These are phyloP conservation scores for Boloria selene DNA, from an alignment of 2,888 invertebrate species.

Conservation along the genomic window DNA sequence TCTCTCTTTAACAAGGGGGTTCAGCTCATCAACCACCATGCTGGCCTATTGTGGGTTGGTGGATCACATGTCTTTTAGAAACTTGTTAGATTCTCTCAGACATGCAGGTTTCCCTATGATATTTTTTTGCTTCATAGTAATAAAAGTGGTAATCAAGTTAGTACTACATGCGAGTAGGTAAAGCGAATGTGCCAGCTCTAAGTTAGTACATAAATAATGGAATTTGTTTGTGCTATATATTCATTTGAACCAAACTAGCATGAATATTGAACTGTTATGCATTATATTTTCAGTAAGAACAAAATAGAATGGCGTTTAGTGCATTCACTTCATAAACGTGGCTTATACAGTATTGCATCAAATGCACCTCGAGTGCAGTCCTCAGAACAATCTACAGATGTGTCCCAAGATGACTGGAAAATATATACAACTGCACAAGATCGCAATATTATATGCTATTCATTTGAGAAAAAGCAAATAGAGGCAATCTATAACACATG, in stretches of 20 bases:
- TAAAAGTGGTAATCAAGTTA: too few relatives aligned
- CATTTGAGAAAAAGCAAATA: conserved; percentile 58
- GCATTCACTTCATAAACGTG: conserved; percentile 79
- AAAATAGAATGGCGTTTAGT: conserved; percentile 59
- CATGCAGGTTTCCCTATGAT: too few relatives aligned
- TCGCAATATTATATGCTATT: conserved; percentile 79
- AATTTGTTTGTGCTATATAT: not conserved
- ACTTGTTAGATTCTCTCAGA: too few relatives aligned
- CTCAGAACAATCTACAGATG: not conserved
- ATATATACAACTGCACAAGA: conserved; percentile 85
- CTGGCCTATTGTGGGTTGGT: too few relatives aligned
- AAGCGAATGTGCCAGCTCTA: too few relatives aligned
- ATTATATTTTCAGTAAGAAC: conserved; percentile 57
- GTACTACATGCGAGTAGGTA: too few relatives aligned
- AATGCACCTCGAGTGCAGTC: conserved; percentile 62
- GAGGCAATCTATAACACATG: conserved; percentile 78
- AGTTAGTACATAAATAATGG: too few relatives aligned
- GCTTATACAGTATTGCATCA: conserved; percentile 84
- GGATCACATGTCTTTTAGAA: too few relatives aligned
- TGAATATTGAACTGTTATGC: not conserved
- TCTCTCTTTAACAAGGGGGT: too few relatives aligned
- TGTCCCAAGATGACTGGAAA: conserved; percentile 48
- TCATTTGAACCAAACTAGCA: not conserved
- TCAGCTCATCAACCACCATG: too few relatives aligned
- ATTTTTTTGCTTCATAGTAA: too few relatives aligned